Evolutionary conservation across 2,797 vertebrate genomes (phyloP), one percentile per base, ranked within the genome.

Genomic region (Mallotus villosus): DNA sequence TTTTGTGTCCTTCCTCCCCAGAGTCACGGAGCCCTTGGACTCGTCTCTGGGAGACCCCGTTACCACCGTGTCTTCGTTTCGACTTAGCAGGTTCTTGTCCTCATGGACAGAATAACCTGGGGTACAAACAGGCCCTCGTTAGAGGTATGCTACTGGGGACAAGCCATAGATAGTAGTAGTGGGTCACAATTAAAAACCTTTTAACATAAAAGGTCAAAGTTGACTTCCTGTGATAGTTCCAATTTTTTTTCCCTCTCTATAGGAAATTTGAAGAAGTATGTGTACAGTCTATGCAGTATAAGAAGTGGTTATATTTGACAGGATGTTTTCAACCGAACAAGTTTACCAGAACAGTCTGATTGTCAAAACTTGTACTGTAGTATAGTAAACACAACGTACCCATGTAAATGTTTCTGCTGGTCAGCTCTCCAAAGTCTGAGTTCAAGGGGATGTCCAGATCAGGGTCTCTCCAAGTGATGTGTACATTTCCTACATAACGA

Each of bases 71-170:
- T 93, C 87, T 0, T 85, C 6, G 0, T 80, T 64, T 22, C 0
- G 80, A 67, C 86, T 90, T 75, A 98, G 89, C 70, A 98, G 60
- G 5, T 88, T 93, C 1, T 76, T 88, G 69, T 92, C 93, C 72
- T 95, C 90, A 32, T 94, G 83, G 8, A 94, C 87, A 0, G 96
- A 90, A 80, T 99, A 98, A 67, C 97, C 97, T 99, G 85, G 2
- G 11, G 19, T 8, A 29, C 59, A 19, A 58, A 57, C 24, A 32
- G 32, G 27, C 22, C 16, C 61, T 34, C 0, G 14, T 62, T 64
- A 66, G 1, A 67, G 29, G 67, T 7, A 4, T 55, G 51, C 4
- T n/a, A n/a, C 29, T 53, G 41, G 9, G 41, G 41, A 46, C 25
- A 67, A 29, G 65, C 5, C 51, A 55, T 17, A 17, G 41, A n/a